Evolutionary conservation across 2,113 vertebrate species (phyloP).

Genomic region (Tetrax tetrax): DNA sequence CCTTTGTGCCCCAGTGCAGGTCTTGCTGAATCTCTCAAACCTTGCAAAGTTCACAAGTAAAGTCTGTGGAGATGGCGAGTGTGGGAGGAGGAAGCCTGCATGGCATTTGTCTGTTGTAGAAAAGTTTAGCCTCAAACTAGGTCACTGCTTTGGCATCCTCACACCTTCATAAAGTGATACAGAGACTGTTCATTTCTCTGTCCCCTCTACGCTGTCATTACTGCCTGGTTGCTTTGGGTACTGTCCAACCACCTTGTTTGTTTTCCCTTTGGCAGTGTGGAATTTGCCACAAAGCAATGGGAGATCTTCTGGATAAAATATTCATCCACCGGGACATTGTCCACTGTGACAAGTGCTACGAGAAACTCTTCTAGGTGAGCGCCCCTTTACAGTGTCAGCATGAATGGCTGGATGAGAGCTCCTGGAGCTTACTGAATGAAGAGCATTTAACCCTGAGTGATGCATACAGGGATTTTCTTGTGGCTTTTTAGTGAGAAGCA

Average conservation of each 20-base stretch:
- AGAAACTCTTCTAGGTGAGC: conserved; percentile 77
- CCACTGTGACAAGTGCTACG: conserved; percentile 88
- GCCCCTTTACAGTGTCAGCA: background rate
- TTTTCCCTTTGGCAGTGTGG: conserved; percentile 78
- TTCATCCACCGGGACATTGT: conserved; percentile 85
- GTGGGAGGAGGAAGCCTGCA: background rate
- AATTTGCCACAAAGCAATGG: conserved; percentile 86
- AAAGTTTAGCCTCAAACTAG: background rate
- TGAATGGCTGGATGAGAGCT: background rate
- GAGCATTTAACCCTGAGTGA: background rate
- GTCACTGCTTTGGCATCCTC: background rate
- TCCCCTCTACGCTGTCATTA: background rate
- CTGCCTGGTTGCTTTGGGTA: accelerated
- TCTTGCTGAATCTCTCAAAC: background rate
- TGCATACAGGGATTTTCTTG: background rate
- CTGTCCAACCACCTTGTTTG: background rate
- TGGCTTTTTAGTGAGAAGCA: background rate
- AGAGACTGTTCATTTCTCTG: background rate
- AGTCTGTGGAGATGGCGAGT: background rate
- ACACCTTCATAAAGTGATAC: background rate
- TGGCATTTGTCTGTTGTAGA: background rate
- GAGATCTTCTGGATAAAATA: conserved; percentile 84
- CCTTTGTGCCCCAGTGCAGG: background rate
- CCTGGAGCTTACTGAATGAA: background rate
- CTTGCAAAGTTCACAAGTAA: background rate